These are phyloP conservation scores for Meteorus colon DNA, from an alignment of 2,888 invertebrate species.

Conservation along the genomic window DNA sequence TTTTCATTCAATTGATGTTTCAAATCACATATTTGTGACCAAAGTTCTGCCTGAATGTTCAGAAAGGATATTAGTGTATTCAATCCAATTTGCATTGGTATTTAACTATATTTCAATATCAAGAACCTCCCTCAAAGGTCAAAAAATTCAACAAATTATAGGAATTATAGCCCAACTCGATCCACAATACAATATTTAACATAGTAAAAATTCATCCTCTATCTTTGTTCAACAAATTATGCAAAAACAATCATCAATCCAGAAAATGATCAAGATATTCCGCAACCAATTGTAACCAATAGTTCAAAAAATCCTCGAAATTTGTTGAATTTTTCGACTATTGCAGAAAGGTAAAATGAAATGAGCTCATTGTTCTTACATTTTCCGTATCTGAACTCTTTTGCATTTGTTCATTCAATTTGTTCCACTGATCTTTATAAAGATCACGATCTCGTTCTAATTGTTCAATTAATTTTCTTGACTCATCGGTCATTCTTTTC, in stretches of 20 bases:
- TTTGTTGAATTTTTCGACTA: constrained; percentile 17
- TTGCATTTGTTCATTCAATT: constrained; percentile 70
- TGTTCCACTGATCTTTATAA: constrained; percentile 74
- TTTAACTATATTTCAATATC: too few species aligned
- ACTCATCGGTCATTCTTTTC: constrained; percentile 53
- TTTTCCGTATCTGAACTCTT: constrained; percentile 65
- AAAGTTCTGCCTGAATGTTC: constrained; percentile 51
- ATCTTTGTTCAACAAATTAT: too few species aligned
- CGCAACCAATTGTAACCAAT: too few species aligned
- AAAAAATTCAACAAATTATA: too few species aligned
- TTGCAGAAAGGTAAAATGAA: neutral
- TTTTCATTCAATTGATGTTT: constrained; percentile 70
- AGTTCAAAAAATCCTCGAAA: too few species aligned
- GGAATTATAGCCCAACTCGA: too few species aligned
- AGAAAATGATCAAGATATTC: too few species aligned
- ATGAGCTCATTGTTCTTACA: constrained; percentile 56
- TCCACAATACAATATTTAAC: too few species aligned
- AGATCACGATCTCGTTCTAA: constrained; percentile 74
- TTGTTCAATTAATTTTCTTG: constrained; percentile 65
- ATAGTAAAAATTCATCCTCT: too few species aligned
- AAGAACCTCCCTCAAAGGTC: too few species aligned
- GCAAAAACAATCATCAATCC: too few species aligned
- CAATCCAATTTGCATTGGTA: neutral
- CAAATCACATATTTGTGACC: constrained; percentile 63
- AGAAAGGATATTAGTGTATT: neutral